Base-by-base conservation (phyloP, 2,888 invertebrate genomes). In the Drosophila parthenogenetica region DNA sequence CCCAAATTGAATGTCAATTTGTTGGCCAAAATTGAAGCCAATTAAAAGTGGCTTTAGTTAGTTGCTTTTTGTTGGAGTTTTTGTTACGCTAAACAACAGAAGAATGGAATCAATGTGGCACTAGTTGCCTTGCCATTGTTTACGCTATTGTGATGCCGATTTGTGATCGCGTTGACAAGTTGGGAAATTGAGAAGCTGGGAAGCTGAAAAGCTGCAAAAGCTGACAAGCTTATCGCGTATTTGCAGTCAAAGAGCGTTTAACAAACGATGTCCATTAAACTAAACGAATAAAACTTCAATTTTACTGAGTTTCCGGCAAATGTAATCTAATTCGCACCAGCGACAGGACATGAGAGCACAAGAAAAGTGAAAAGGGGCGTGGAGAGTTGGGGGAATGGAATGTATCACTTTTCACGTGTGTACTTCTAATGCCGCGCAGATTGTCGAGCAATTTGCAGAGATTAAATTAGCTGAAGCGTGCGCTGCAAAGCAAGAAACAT, bases 391-490 rank as follows among this genome's bases (percentile, higher is more conserved):
- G 40, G 19, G 39, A 16, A 46, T 51, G 19, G 39, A 16, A 46
- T 51, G 46, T 72, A 79, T 79, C 80, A 74, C 69, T 75, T 78
- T 81, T 79, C 87, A 86, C 84, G 87, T 85, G 79, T 79, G 83
- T 66, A 72, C 69, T 69, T 87, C 79, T 90, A 89, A 90, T 90
- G 84, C 91, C 78, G 79, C 70, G 90, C 90, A 91, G 91, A 91
- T 91, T 91, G 92, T 88, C 87, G 83, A 90, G 89, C 91, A 91
- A 91, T 92, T 91, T 91, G 91, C 90, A 86, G 88, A 90, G 91
- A 91, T 91, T 92, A 92, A 91, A 91, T 91, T 91, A 91, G 91
- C 91, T 84, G 80, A 82, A 86, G 83, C 89, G 85, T 87, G 78
- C 74, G 74, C 59, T 73, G 14, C 65, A 66, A 70, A 54, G 62